These are phyloP conservation scores for Megaceryle maxima DNA, from an alignment of 2,113 vertebrate genomes.

Conservation along the genomic window DNA sequence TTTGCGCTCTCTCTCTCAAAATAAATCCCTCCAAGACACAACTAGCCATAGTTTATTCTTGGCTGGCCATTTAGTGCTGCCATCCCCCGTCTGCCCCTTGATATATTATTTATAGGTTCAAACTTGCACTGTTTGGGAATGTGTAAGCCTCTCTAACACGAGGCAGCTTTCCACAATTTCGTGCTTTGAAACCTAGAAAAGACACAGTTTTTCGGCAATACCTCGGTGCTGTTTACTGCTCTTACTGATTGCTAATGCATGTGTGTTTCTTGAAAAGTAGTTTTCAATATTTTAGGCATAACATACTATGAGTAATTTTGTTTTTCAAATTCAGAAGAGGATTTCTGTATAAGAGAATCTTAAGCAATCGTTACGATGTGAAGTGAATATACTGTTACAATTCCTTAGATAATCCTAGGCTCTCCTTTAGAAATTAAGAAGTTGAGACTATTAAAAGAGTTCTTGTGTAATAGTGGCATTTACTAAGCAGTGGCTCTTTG, in stretches of 20 bases:
- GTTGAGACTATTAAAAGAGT: neutral
- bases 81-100: fast-evolving
- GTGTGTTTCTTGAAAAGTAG: neutral
- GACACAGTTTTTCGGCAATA: neutral
- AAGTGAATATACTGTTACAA: neutral
- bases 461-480: neutral
- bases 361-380: neutral
- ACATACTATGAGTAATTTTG: neutral
- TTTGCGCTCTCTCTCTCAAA: neutral
- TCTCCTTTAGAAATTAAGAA: neutral
- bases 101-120: neutral
- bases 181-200: neutral
- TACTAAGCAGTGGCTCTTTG: fast-evolving
- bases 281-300: neutral
- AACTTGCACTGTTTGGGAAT: neutral
- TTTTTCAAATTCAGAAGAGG: neutral
- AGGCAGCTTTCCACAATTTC: neutral
- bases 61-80: neutral
- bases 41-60: neutral
- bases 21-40: neutral
- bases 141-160: neutral
- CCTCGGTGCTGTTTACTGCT: neutral
- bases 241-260: neutral
- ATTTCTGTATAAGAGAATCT: neutral
- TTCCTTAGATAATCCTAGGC: neutral